Evolutionary conservation across 2,113 vertebrate genomes (phyloP).

Genomic region (Nipponia nippon): DNA sequence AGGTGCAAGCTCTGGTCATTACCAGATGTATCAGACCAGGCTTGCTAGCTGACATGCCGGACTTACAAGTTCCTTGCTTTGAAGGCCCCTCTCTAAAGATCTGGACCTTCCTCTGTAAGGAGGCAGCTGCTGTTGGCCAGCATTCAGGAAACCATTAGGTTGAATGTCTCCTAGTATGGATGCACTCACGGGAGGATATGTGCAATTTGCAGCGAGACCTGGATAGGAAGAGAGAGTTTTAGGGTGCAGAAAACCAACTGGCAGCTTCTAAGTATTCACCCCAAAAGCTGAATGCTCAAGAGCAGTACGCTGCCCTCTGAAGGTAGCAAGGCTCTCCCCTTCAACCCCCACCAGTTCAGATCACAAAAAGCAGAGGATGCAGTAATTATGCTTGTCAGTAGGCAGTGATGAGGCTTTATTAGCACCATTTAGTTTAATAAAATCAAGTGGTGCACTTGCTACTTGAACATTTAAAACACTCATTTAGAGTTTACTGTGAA

Average conservation of each 20-base stretch:
- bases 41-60: neutral
- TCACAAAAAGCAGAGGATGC: neutral
- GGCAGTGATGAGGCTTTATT: neutral
- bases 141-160: neutral
- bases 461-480: neutral
- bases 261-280: neutral
- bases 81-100: slow-evolving; percentile 15
- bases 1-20: neutral
- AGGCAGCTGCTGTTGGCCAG: neutral
- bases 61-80: slow-evolving; percentile 26
- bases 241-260: neutral
- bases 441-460: neutral
- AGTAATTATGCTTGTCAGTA: neutral
- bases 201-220: neutral
- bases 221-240: neutral
- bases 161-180: neutral
- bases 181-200: neutral
- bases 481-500: neutral
- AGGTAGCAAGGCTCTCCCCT: neutral
- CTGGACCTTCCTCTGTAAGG: neutral
- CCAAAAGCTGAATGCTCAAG: neutral
- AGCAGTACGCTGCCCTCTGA: neutral
- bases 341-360: neutral
- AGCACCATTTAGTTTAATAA: slow-evolving; percentile 11
- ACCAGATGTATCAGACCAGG: neutral